These are phyloP conservation scores for Ptyas mucosa DNA, from an alignment of 2,113 vertebrate species.

Conservation along the genomic window DNA sequence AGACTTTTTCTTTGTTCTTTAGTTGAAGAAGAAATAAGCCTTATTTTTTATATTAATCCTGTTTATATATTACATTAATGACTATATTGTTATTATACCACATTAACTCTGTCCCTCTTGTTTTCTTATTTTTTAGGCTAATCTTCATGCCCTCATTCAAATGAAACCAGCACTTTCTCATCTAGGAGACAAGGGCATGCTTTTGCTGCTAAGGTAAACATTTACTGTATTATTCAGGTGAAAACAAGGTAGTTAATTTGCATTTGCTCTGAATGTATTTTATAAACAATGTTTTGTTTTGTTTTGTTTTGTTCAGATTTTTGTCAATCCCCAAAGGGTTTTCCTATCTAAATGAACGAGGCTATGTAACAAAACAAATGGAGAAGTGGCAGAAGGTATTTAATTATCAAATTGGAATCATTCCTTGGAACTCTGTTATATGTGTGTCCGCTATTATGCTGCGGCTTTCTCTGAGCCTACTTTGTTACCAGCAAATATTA, in stretches of 20 bases:
- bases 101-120: background rate
- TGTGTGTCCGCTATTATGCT: background rate
- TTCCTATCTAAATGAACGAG: constrained; percentile 96
- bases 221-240: constrained; percentile 29
- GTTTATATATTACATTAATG: background rate
- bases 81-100: background rate
- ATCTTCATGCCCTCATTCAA: constrained; percentile 96
- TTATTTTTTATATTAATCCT: background rate
- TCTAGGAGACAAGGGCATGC: constrained; percentile 94
- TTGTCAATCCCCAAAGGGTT: constrained; percentile 98
- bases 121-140: constrained; percentile 78
- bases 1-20: constrained; percentile 12
- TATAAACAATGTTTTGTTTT: constrained; percentile 10
- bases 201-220: constrained; percentile 89
- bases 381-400: constrained; percentile 98
- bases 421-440: background rate
- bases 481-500: background rate
- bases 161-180: constrained; percentile 97
- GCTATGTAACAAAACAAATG: constrained; percentile 94
- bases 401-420: background rate
- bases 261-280: background rate
- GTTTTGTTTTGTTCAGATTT: constrained; percentile 77
- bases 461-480: background rate
- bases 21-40: background rate
- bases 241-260: background rate